phyloP scores from a whole-genome alignment of 2,888 invertebrate species.

The Erebia aethiops region DNA sequence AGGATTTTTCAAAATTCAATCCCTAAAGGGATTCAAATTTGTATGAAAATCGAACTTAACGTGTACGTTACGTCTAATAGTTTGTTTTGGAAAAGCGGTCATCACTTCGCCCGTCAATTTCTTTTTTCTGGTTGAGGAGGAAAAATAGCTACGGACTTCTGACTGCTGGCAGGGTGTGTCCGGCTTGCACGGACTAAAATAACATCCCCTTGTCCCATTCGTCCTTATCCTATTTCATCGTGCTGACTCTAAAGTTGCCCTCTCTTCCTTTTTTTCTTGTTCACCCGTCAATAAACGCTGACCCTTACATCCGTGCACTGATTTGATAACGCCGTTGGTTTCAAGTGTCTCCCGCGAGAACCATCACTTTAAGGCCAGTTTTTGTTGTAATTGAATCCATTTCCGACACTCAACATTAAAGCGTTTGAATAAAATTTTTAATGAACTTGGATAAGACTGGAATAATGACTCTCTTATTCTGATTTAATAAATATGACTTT shows the following conservation, averaged over 20 bases:
- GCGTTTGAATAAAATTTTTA: slow-evolving; percentile 51
- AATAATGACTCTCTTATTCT: background rate
- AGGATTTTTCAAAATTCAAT: too few species aligned
- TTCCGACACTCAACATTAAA: slow-evolving; percentile 49
- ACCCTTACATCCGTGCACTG: slow-evolving; percentile 58
- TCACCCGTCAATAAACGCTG: background rate
- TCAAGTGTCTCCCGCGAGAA: slow-evolving; percentile 68
- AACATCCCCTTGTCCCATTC: too few species aligned
- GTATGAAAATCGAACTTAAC: too few species aligned
- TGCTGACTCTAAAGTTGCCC: too few species aligned
- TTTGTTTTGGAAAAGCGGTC: background rate
- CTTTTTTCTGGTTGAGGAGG: too few species aligned
- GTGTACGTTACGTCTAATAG: background rate
- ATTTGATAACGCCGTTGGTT: slow-evolving; percentile 82
- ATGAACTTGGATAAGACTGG: slow-evolving; percentile 9
- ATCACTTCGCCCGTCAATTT: background rate
- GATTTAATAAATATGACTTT: background rate
- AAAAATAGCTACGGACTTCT: too few species aligned
- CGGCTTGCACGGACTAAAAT: too few species aligned
- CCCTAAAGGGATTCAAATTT: too few species aligned
- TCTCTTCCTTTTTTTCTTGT: too few species aligned
- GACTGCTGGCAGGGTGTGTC: too few species aligned
- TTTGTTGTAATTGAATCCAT: slow-evolving; percentile 54
- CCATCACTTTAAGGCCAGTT: slow-evolving; percentile 64
- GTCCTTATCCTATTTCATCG: too few species aligned